Base-by-base conservation (phyloP, 92 coral and sea anemone genomes). In the Blastomussa wellsi region DNA sequence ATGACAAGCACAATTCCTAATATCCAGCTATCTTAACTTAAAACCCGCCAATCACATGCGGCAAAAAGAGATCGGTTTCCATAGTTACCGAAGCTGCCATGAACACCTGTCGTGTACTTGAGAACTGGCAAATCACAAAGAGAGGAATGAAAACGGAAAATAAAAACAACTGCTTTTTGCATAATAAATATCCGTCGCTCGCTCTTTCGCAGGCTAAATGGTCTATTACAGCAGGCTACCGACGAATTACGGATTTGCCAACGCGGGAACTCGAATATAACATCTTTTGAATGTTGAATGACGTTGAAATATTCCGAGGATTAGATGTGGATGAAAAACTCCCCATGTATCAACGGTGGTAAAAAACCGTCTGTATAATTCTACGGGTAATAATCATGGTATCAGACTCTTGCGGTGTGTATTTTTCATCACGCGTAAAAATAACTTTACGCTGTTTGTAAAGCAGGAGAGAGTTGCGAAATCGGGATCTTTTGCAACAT, bases 101-200 rank as follows among this genome's bases (percentile, higher is more conserved):
- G 52, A 90, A 86, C 98, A 94, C 98, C 98, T 94, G 98, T 83
- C 87, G 82, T 62, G 76, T 78, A 91, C 42, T 69, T 72, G 28
- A 76, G 62, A 75, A 78, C 73, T 51, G 82, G 35, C 98, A 94
- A 94, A 94, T 94, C 95, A 92, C 90, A 83, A 67, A 29, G 76
- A 83, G 64, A 82, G 59, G 24, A 65, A 51, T 66, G 33, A 82
- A 69, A 72, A 44, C 85, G 79, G 82, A 62, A 85, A 64, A 59
- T 37, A 53, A 33, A 74, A 92, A 67, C 73, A 83, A 81, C 44
- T 66, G 85, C 62, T 85, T 88, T 88, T 92, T 92, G 95, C 88
- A 85, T 85, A 77, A 35, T 74, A 83, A 60, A 83, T 60, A 83
- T 59, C 36, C 31, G 80, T 41, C 44, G 80, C 73, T 41, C 44